These are phyloP conservation scores for Mythimna albipuncta DNA, from an alignment of 2,888 invertebrate genomes.

Conservation along the genomic window DNA sequence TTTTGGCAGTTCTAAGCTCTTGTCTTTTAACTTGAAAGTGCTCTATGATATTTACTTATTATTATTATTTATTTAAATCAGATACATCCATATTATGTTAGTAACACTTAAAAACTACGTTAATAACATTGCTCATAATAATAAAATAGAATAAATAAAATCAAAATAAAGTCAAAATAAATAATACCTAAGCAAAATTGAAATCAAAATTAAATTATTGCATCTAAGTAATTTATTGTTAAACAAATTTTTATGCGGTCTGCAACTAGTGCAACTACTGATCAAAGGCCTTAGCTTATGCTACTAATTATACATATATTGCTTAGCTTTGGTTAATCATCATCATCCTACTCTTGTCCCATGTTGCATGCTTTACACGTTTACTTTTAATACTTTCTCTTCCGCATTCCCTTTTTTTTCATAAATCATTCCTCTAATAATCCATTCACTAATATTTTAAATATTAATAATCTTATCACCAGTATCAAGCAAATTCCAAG, in stretches of 20 bases:
- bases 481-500: slow-evolving; percentile 1
- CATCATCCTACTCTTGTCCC: background rate
- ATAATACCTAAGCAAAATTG: too few species aligned
- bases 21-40: background rate
- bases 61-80: too few species aligned
- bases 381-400: background rate
- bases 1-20: background rate
- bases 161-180: too few species aligned
- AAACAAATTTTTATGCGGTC: too few species aligned
- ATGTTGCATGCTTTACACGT: background rate
- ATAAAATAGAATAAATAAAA: too few species aligned
- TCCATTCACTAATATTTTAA: background rate
- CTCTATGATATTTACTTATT: background rate
- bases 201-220: too few species aligned
- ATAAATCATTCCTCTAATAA: background rate
- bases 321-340: background rate
- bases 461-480: background rate
- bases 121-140: too few species aligned
- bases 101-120: too few species aligned
- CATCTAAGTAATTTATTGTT: background rate
- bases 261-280: too few species aligned
- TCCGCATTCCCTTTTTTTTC: background rate
- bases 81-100: too few species aligned
- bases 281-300: background rate
- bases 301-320: background rate